Base-by-base conservation (phyloP, 2,797 vertebrate species). In the Heterohyrax brucei region DNA sequence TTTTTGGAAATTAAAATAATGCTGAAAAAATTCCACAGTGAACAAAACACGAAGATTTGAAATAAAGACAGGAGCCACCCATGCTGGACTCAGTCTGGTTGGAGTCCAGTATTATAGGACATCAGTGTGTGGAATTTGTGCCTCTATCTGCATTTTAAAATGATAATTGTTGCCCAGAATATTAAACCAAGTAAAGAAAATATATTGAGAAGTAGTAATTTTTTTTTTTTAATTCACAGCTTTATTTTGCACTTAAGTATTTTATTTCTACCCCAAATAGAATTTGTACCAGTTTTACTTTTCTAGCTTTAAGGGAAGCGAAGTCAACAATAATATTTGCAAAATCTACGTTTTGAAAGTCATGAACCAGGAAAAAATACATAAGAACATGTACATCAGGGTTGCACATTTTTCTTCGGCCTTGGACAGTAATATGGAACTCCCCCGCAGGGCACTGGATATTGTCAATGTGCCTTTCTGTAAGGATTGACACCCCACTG, bases 331-430 rank as follows among this genome's bases (percentile, higher is more conserved):
- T 85, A 59, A 44, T 70, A 46, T 26, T 82, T 93, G 81, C n/a
- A 68, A 66, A 62, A 56, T 59, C 64, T 53, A 61, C 72, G 75
- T 77, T 76, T 89, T 53, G 7, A 83, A 90, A 79, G 91, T 91
- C 83, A 66, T 62, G n/a, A 93, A 53, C 50, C n/a, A 4, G 56
- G 81, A 59, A 83, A 75, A 81, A 26, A 87, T 6, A 73, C 84
- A 28, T 28, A 44, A 66, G 81, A 59, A 28, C 22, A 4, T 82
- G 10, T 13, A 7, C 33, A 22, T 44, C 28, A 76, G 62, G 44
- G 50, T n/a, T 3, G 22, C 18, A 61, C 21, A 21, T 72, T 91
- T 84, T 87, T 7, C 80, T 48, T 93, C 84, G 72, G 64, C 26
- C 59, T 62, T 48, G 46, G 75, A 59, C 78, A 75, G 66, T 30